These are phyloP conservation scores for Panopea generosa DNA, from an alignment of 2,888 invertebrate species.

Conservation along the genomic window DNA sequence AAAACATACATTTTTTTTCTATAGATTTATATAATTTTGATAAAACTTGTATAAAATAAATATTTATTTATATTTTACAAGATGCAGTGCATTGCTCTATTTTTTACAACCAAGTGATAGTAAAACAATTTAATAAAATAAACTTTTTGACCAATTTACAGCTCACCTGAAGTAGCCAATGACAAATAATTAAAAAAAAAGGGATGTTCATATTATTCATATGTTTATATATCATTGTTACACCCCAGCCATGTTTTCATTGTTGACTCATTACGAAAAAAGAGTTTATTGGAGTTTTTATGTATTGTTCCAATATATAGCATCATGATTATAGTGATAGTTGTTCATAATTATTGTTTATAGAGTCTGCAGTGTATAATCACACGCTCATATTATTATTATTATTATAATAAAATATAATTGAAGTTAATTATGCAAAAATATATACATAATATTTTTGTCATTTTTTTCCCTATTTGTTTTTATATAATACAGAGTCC, in stretches of 20 bases:
- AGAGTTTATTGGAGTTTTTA: conserved; percentile 8
- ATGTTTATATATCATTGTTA: conserved; percentile 16
- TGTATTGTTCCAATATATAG: not conserved
- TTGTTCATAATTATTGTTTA: not conserved
- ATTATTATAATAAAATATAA: not conserved
- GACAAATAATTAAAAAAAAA: conserved; percentile 40
- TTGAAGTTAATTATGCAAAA: conserved; percentile 1
- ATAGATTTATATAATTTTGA: no score
- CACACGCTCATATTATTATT: not conserved
- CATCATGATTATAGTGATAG: not conserved
- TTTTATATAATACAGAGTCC: conserved; percentile 16
- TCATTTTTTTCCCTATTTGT: not conserved
- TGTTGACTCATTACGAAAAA: conserved; percentile 9
- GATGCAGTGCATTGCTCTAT: no score
- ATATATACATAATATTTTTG: not conserved
- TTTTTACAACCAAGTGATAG: no score
- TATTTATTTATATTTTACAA: no score
- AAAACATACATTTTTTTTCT: no score
- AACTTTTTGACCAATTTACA: conserved; percentile 67
- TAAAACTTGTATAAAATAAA: no score
- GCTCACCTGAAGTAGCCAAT: conserved; percentile 76
- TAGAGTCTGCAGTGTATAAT: not conserved
- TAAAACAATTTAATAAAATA: no score
- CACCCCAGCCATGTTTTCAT: not conserved
- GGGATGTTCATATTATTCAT: conserved; percentile 46